phyloP scores from a whole-genome alignment of 2,797 vertebrate species.

The Neostethus bicornis region DNA sequence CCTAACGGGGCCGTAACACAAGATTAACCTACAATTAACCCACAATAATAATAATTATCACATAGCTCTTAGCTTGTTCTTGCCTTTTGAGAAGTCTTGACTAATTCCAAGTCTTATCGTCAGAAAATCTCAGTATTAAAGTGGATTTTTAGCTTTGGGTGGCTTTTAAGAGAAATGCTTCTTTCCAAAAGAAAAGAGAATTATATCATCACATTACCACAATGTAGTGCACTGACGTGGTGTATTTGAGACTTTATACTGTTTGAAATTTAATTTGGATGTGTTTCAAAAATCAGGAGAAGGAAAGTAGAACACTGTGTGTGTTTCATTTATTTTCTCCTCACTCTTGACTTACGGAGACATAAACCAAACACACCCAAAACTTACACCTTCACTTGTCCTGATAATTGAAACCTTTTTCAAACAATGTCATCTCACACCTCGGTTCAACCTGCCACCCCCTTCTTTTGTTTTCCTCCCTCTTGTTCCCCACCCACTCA shows the following conservation, averaged over 20 bases:
- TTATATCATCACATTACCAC: background rate
- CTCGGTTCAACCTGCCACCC: constrained; percentile 70
- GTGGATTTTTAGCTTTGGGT: background rate
- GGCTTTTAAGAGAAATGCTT: constrained; percentile 5
- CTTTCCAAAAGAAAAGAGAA: background rate
- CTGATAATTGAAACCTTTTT: constrained; percentile 70
- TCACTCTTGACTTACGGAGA: background rate
- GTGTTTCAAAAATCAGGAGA: constrained; percentile 68
- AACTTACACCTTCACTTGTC: constrained; percentile 30
- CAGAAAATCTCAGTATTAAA: constrained; percentile 5
- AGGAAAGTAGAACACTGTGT: constrained; percentile 23
- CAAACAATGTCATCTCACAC: constrained; percentile 69
- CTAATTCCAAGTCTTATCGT: constrained; percentile 21
- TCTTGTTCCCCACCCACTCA: constrained; percentile 73
- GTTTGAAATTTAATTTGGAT: constrained; percentile 61
- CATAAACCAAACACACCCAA: constrained; percentile 36
- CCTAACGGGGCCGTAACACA: constrained; percentile 47
- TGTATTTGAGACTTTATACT: constrained; percentile 57
- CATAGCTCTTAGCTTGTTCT: constrained; percentile 31
- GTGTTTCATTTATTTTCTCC: constrained; percentile 40
- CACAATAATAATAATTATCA: constrained; percentile 39
- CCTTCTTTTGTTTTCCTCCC: constrained; percentile 65
- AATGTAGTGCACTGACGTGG: constrained; percentile 50
- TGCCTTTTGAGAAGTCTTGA: constrained; percentile 30
- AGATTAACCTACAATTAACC: constrained; percentile 61